Evolutionary conservation across 2,888 invertebrate genomes (phyloP), one percentile per base, ranked within the genome.

Genomic region (Neoascia interrupta): DNA sequence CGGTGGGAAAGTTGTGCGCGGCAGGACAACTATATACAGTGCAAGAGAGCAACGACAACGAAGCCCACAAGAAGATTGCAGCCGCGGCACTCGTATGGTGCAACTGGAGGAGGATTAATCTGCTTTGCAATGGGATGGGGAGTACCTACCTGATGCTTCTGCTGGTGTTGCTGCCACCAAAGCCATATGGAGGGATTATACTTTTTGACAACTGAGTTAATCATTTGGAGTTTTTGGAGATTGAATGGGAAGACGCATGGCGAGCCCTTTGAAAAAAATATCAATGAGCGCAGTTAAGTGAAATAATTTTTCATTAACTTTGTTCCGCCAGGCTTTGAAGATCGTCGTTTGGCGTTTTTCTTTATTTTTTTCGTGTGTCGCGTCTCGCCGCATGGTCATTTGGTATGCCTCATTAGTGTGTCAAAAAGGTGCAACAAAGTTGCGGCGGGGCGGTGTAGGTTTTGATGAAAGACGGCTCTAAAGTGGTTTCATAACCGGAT

Each of bases 281-380:
- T 73, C 76, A 79, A 73, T 73, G 76, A 73, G 64, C 39, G 49
- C 66, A 36, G 79, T 61, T 73, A 79, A 79, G 73, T 79, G 73
- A 73, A 73, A 68, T 79, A 73, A 73, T 79, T 79, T 79, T 79
- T 79, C 79, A 79, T 79, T 76, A 76, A 76, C 76, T 70, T 70
- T 76, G 58, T 72, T 70, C 58, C 68, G 47, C 53, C 31, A 66
- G 66, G 10, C 72, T 34, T 63, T 63, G 37, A 54, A 36, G 11
- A n/a, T n/a, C n/a, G n/a, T n/a, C 11, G 19, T 4, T 21, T 13
- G 5, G 11, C 21, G 3, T 21, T 8, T 23, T 43, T n/a, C 41
- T 43, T 54, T 34, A 26, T 39, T 63, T 41, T 13, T 3, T n/a
- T 19, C n/a, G 15, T 8, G n/a, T 11, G 10, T 41, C n/a, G n/a